Conservation (phyloP, 2,888 invertebrate species). For the Ochlodes sylvanus region DNA sequence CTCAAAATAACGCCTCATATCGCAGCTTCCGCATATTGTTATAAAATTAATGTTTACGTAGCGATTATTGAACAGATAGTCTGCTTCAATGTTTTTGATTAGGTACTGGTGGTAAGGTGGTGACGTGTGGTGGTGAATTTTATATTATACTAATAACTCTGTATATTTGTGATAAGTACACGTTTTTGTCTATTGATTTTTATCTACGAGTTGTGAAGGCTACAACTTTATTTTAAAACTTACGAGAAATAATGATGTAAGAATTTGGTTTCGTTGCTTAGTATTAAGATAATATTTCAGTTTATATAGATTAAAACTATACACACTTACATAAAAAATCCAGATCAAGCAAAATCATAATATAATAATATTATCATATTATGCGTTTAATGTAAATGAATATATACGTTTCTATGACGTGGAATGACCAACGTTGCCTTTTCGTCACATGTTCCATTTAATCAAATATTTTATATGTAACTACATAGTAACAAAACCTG, state of each 20-base stretch:
- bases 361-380: no score
- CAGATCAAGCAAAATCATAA: no score
- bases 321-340: no score
- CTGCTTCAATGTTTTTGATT: no score
- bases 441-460: no score
- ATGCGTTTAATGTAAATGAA: no score
- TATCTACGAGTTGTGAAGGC: background rate
- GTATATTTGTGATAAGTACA: background rate
- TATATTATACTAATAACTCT: background rate
- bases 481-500: no score
- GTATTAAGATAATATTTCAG: background rate
- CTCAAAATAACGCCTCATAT: slow-evolving; percentile 1
- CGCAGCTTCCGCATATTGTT: background rate
- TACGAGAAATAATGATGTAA: background rate
- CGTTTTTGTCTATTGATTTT: background rate
- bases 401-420: no score
- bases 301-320: no score
- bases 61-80: background rate
- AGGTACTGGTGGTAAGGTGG: no score
- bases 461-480: no score
- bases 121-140: background rate
- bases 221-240: background rate
- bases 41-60: background rate
- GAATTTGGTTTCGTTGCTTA: background rate
- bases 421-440: no score